phyloP scores from a whole-genome alignment of 2,797 vertebrate genomes.

The Chloroceryle inda region DNA sequence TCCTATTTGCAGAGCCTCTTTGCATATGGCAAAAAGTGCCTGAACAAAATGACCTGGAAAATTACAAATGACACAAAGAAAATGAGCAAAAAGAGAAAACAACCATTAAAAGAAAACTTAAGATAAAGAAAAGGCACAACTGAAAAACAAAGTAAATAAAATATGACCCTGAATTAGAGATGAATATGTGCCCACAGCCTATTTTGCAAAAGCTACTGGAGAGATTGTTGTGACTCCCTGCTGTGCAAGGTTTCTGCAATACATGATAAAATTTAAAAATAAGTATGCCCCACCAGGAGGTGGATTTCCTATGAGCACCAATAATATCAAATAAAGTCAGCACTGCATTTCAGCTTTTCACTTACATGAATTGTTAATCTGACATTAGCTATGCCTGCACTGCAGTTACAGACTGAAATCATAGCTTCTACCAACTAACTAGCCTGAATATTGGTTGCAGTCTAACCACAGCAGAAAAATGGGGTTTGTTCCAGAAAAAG shows the following conservation, averaged over 20 bases:
- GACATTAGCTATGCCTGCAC: background rate
- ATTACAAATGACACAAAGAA: background rate
- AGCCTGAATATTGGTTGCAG: background rate
- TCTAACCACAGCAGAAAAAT: background rate
- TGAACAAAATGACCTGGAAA: background rate
- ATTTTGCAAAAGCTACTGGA: conserved; percentile 14
- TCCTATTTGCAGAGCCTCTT: background rate
- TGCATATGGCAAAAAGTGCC: background rate
- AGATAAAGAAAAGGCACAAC: background rate
- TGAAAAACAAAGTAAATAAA: conserved; percentile 50
- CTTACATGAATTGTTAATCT: background rate
- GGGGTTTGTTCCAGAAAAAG: background rate
- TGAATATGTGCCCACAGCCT: background rate
- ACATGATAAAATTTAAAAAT: conserved; percentile 29
- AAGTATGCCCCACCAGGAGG: conserved; percentile 32
- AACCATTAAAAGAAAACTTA: background rate
- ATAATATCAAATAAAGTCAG: conserved; percentile 2
- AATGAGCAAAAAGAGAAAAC: background rate
- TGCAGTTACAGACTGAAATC: background rate
- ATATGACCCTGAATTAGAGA: conserved; percentile 19
- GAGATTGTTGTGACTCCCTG: background rate
- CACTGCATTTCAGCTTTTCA: background rate
- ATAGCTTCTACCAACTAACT: background rate
- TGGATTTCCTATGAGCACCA: background rate
- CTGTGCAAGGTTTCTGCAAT: conserved; percentile 41